phyloP scores from a whole-genome alignment of 2,888 invertebrate species.

The Apotomis capreana region DNA sequence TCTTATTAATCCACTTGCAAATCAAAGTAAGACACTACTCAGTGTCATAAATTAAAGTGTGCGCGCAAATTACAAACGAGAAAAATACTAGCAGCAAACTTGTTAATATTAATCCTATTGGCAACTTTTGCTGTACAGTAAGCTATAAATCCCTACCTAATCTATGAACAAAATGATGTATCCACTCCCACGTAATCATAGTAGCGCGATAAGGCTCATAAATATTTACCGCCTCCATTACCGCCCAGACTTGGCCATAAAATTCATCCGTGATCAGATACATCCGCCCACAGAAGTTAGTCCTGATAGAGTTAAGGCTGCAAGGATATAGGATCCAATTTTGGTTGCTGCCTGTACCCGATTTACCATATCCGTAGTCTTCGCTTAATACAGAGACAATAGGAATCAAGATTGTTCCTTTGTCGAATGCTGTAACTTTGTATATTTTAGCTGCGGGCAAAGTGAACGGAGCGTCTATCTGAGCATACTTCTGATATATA shows the following conservation, averaged over 20 bases:
- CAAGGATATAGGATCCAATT: neutral
- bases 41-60: no score
- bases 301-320: neutral
- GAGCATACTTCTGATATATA: neutral
- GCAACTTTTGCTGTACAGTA: neutral
- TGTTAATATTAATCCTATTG: neutral
- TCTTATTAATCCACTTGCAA: no score
- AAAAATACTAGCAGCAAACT: neutral
- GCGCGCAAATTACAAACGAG: no score
- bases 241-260: slow-evolving; percentile 17
- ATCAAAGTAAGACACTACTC: no score
- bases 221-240: slow-evolving; percentile 33
- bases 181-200: slow-evolving; percentile 15
- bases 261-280: slow-evolving; percentile 23
- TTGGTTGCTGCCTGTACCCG: slow-evolving; percentile 6
- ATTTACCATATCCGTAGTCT: slow-evolving; percentile 12
- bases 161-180: slow-evolving; percentile 22
- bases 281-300: neutral
- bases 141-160: slow-evolving; percentile 6
- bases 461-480: neutral
- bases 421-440: slow-evolving; percentile 5
- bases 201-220: slow-evolving; percentile 18
- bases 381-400: neutral
- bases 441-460: neutral
- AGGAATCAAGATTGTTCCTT: neutral